These are phyloP conservation scores for Pseudococcus viburni DNA, from an alignment of 2,888 invertebrate species.

Conservation along the genomic window DNA sequence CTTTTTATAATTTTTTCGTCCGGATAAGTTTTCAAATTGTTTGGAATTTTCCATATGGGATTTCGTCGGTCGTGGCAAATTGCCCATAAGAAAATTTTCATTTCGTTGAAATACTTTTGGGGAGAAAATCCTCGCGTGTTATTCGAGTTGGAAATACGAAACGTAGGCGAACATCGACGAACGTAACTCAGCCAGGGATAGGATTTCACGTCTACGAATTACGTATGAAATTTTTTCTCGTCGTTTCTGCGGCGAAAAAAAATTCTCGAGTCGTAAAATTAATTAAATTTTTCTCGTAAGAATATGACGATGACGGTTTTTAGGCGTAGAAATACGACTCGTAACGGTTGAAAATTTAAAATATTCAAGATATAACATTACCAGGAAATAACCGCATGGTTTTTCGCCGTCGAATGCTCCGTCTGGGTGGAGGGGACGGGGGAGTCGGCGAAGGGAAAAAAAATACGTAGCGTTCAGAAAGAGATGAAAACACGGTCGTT, in stretches of 20 bases:
- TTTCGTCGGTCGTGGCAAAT: too few relatives aligned
- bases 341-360: conserved; percentile 52
- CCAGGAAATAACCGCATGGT: conserved; percentile 24
- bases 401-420: neutral
- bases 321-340: conserved; percentile 1
- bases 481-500: conserved; percentile 31
- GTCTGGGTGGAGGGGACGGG: neutral
- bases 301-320: conserved; percentile 25
- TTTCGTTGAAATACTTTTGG: too few relatives aligned
- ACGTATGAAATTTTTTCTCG: too few relatives aligned
- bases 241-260: neutral
- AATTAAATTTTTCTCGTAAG: conserved; percentile 49
- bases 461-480: neutral
- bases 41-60: too few relatives aligned
- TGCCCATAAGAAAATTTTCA: too few relatives aligned
- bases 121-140: too few relatives aligned
- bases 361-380: conserved; percentile 36
- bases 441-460: neutral
- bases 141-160: too few relatives aligned
- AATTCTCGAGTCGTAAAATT: conserved; percentile 33
- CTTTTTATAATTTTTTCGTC: too few relatives aligned
- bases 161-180: too few relatives aligned
- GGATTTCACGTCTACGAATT: too few relatives aligned
- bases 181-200: too few relatives aligned
- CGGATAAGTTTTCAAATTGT: too few relatives aligned